Evolutionary conservation across 2,888 invertebrate species (phyloP), one percentile per base, ranked within the genome.

Genomic region (Aphidoletes aphidimyza): DNA sequence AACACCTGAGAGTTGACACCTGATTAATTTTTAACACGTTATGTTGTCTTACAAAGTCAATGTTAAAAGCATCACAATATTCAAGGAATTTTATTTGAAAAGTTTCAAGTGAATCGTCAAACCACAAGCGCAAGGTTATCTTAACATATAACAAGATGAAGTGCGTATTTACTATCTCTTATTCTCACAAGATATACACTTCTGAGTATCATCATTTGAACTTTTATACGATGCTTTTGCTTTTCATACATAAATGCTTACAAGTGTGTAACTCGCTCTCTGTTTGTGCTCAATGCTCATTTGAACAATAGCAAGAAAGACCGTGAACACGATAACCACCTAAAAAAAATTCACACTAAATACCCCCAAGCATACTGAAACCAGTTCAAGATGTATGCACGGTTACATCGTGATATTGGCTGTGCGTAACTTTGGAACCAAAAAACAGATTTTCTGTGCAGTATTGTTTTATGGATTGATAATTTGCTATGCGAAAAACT

Each of bases 381-480:
- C 42, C 8, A 3, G 47, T 47, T 6, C 47, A 19, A 2, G 47
- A 6, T n/a, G n/a, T n/a, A n/a, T n/a, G n/a, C 47, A 19, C 47
- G 42, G 6, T 47, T 11, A 17, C 19, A 11, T 47, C 8, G 11
- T 3, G n/a, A 54, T 22, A 54, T 54, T 54, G 1, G 69, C 34
- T 11, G 17, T 69, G 69, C 69, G 69, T 69, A 30, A 69, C 30
- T 69, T 30, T 8, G 30, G 11, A 2, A 54, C 14, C 69, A 30
- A 30, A 54, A 54, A 54, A 26, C 54, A 22, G 54, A 9, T 69
- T 26, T 30, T 30, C 30, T 69, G 69, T 69, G 69, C 34, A 69
- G n/a, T 69, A 30, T 69, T 69, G 34, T 30, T 2, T 69, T 69
- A 69, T 69, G 69, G 30, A 69, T 69, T 69, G 69, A 69, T 69